Conservation (phyloP, 2,113 vertebrate genomes). For the Sander lucioperca region DNA sequence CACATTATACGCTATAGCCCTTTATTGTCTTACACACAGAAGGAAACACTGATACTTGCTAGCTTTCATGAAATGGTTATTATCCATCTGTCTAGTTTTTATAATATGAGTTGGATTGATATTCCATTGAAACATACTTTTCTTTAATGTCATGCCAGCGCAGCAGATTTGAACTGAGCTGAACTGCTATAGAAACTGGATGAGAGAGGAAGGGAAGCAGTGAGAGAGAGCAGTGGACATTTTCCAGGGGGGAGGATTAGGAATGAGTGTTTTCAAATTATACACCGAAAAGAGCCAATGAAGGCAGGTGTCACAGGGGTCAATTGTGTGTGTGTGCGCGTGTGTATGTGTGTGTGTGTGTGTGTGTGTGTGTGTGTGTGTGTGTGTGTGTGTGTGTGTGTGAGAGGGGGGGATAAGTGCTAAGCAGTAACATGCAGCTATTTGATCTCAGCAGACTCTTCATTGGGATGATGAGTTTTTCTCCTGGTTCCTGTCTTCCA, state of each 20-base stretch:
- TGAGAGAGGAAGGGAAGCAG: constrained; percentile 29
- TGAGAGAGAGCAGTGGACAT: constrained; percentile 6
- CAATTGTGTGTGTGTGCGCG: constrained; percentile 61
- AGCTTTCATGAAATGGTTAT: constrained; percentile 12
- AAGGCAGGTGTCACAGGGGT: constrained; percentile 75
- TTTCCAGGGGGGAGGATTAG: constrained; percentile 46
- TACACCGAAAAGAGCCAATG: constrained; percentile 56
- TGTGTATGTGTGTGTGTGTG: constrained; percentile 41
- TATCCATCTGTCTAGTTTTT: constrained; percentile 10
- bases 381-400: constrained; percentile 35
- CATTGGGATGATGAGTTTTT: constrained; percentile 48
- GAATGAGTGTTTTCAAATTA: constrained; percentile 57
- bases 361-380: constrained; percentile 42
- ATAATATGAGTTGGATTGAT: constrained; percentile 21
- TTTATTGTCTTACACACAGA: background rate
- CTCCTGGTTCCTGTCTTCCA: background rate
- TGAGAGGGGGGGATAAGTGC: constrained; percentile 25
- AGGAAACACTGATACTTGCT: background rate
- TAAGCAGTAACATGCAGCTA: constrained; percentile 49
- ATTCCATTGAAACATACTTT: constrained; percentile 25
- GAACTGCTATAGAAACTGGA: constrained; percentile 19
- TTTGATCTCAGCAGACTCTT: constrained; percentile 63
- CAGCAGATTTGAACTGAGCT: constrained; percentile 23
- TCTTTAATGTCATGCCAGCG: constrained; percentile 52
- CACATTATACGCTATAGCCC: background rate